Evolutionary conservation across 2,113 vertebrate species (phyloP).

Genomic region (Prochilodus magdalenae): DNA sequence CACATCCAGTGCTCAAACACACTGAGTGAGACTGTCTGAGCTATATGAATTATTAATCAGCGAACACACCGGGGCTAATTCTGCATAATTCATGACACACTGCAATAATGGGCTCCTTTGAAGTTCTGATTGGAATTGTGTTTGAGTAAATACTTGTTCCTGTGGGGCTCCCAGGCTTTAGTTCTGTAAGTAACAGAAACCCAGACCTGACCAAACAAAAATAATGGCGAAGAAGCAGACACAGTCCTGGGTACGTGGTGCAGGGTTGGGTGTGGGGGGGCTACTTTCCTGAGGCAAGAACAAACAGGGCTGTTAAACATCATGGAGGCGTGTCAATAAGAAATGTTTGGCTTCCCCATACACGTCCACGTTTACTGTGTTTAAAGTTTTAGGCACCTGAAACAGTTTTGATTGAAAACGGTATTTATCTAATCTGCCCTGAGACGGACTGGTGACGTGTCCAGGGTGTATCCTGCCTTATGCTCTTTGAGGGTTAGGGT

Average conservation of each 20-base stretch:
- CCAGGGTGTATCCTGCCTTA: too few relatives aligned
- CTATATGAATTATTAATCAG: conserved; percentile 79
- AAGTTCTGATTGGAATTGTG: conserved; percentile 51
- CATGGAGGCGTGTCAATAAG: conserved; percentile 23
- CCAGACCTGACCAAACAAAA: conserved; percentile 28
- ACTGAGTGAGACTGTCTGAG: conserved; percentile 74
- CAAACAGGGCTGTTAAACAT: conserved; percentile 39
- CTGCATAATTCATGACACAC: conserved; percentile 67
- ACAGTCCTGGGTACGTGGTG: too few relatives aligned
- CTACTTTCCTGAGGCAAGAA: conserved; percentile 16
- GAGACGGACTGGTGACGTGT: too few relatives aligned
- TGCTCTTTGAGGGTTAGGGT: too few relatives aligned
- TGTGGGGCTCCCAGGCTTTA: conserved; percentile 7
- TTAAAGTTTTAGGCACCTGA: too few relatives aligned
- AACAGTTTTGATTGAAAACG: too few relatives aligned
- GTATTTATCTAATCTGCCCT: too few relatives aligned
- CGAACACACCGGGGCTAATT: conserved; percentile 75
- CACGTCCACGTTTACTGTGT: too few relatives aligned
- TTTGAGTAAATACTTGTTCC: conserved; percentile 46
- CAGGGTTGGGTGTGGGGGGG: too few relatives aligned
- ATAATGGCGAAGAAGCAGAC: conserved; percentile 20
- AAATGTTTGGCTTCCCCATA: conserved; percentile 32
- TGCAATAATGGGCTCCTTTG: conserved; percentile 55
- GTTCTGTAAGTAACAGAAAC: conserved; percentile 46
- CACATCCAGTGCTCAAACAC: conserved; percentile 44